A percentile compares a stretch with the other conserved stretches of the same genome.
These are phyloP conservation scores for Hemiscyllium ocellatum DNA, from an alignment of 2,113 vertebrate genomes.

Conservation along the genomic window DNA sequence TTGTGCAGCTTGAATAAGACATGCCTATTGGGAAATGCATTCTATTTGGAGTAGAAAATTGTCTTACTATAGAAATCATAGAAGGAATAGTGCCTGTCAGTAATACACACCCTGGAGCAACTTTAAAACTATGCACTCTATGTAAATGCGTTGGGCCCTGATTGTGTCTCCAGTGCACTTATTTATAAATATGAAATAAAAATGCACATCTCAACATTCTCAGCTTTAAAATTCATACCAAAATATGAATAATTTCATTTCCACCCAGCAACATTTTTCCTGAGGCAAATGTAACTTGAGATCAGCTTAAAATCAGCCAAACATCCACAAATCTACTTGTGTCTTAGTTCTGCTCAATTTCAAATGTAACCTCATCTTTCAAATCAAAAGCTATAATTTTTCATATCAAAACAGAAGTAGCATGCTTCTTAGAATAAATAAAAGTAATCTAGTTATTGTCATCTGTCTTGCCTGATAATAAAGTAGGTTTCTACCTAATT, in stretches of 20 bases:
- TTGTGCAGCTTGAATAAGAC: neutral
- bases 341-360: neutral
- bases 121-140: neutral
- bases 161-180: neutral
- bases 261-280: neutral
- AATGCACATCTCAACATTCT: neutral
- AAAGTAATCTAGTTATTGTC: neutral
- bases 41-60: neutral
- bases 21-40: neutral
- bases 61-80: neutral
- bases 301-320: neutral
- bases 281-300: neutral
- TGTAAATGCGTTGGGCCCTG: neutral
- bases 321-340: neutral
- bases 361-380: neutral
- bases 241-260: neutral
- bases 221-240: neutral
- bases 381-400: neutral
- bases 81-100: neutral
- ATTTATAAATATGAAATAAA: neutral
- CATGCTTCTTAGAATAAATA: neutral
- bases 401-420: neutral
- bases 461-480: neutral
- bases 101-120: neutral
- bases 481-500: neutral